phyloP scores from a whole-genome alignment of 2,113 vertebrate genomes.

The Tragelaphus buxtoni region DNA sequence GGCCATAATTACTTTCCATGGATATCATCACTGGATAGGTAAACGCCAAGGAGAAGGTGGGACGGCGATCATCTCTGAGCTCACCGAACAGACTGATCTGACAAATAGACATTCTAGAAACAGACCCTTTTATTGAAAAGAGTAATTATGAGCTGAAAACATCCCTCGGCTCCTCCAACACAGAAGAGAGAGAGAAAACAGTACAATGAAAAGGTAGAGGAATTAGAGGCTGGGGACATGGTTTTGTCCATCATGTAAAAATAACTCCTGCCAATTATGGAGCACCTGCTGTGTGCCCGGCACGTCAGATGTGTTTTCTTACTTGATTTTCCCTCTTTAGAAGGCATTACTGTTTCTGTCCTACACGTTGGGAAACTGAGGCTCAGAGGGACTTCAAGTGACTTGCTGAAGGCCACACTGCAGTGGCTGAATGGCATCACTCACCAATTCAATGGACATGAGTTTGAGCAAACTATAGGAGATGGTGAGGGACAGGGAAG shows the following conservation, averaged over 20 bases:
- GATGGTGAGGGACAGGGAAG: neutral
- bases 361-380: neutral
- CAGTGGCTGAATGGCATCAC: neutral
- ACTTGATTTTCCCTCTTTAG: neutral
- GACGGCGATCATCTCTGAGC: neutral
- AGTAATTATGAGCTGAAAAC: constrained; percentile 57
- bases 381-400: neutral
- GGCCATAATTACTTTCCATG: constrained; percentile 39
- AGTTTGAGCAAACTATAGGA: neutral
- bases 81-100: constrained; percentile 18
- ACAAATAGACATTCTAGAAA: neutral
- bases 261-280: constrained; percentile 61
- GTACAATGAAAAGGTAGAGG: constrained; percentile 68
- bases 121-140: neutral
- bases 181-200: constrained; percentile 63
- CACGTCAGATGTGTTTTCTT: fast-evolving
- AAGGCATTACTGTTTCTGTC: fast-evolving
- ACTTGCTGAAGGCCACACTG: neutral
- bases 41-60: constrained; percentile 40
- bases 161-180: constrained; percentile 52
- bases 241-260: constrained; percentile 87
- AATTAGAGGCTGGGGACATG: constrained; percentile 84
- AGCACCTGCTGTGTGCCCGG: neutral
- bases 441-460: neutral
- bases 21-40: constrained; percentile 48